phyloP scores from a whole-genome alignment of 2,888 invertebrate species.

The Clunio marinus region DNA sequence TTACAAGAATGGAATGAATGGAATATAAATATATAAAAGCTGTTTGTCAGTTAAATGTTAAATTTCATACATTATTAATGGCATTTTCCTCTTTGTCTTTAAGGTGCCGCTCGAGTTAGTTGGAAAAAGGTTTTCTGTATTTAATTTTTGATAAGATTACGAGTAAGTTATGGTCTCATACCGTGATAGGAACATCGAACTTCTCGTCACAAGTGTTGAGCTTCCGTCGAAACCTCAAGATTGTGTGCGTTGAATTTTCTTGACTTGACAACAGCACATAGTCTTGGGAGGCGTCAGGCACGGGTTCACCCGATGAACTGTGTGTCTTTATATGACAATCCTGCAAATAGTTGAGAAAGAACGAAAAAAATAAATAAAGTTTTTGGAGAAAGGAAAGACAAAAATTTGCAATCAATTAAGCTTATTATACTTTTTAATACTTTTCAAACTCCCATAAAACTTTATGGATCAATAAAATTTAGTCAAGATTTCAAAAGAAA shows the following conservation, averaged over 20 bases:
- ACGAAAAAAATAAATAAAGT: neutral
- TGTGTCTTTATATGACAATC: conserved; percentile 71
- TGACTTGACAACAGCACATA: conserved; percentile 76
- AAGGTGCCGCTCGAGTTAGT: conserved; percentile 3
- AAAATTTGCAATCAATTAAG: conserved; percentile 1
- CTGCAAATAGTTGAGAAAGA: conserved; percentile 45
- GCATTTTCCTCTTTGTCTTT: neutral
- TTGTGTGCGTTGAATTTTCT: conserved; percentile 81
- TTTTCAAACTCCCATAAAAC: neutral
- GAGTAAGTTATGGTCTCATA: conserved; percentile 45
- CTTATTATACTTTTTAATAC: no score
- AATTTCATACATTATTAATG: neutral
- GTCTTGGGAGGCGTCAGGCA: conserved; percentile 76
- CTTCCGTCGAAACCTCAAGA: conserved; percentile 72
- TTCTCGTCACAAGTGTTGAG: conserved; percentile 79
- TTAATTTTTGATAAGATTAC: conserved; percentile 7
- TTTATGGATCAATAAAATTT: conserved; percentile 7
- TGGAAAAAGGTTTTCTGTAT: neutral
- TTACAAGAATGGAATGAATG: neutral
- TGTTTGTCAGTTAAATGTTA: conserved; percentile 1
- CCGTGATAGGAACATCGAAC: conserved; percentile 66
- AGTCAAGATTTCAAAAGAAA: no score
- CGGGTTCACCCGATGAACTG: conserved; percentile 56
- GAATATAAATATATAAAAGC: neutral
- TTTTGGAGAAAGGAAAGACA: conserved; percentile 7